Evolutionary conservation across 2,888 invertebrate species (phyloP).

Genomic region (Drosophila neonasuta): DNA sequence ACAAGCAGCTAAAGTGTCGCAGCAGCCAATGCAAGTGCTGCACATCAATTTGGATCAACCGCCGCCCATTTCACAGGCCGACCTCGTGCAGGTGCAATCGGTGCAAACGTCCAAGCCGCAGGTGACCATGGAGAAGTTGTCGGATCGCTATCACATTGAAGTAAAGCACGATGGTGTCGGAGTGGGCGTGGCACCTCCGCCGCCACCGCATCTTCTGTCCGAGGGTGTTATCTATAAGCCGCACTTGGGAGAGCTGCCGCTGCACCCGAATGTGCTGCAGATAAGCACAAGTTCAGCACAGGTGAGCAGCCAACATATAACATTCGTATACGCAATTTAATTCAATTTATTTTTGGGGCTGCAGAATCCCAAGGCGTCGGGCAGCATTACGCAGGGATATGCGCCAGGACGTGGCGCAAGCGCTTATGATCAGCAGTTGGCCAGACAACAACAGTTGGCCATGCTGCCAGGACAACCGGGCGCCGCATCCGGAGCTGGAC

Average conservation of each 20-base stretch:
- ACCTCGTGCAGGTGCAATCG: constrained; percentile 63
- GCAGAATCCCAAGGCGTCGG: constrained; percentile 89
- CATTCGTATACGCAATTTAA: neutral
- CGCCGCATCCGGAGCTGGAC: constrained; percentile 56
- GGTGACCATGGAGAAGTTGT: constrained; percentile 81
- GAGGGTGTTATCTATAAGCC: constrained; percentile 81
- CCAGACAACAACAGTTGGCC: constrained; percentile 78
- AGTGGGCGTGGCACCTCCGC: constrained; percentile 13
- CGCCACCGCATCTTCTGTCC: constrained; percentile 75
- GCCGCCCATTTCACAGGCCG: constrained; percentile 75
- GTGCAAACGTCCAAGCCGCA: constrained; percentile 79
- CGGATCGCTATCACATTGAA: constrained; percentile 81
- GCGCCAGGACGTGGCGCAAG: constrained; percentile 86
- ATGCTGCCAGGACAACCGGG: constrained; percentile 74
- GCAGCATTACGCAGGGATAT: constrained; percentile 92
- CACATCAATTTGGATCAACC: constrained; percentile 82
- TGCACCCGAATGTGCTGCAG: constrained; percentile 81
- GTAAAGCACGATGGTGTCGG: constrained; percentile 73
- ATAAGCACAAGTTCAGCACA: constrained; percentile 75
- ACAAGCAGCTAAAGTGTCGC: too few species aligned
- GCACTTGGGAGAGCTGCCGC: constrained; percentile 78
- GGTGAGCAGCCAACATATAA: constrained; percentile 45
- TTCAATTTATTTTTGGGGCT: neutral
- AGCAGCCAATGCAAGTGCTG: constrained; percentile 77
- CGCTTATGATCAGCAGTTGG: constrained; percentile 74